These are phyloP conservation scores for Aproaerema taeniolella DNA, from an alignment of 2,888 invertebrate species.

Conservation along the genomic window DNA sequence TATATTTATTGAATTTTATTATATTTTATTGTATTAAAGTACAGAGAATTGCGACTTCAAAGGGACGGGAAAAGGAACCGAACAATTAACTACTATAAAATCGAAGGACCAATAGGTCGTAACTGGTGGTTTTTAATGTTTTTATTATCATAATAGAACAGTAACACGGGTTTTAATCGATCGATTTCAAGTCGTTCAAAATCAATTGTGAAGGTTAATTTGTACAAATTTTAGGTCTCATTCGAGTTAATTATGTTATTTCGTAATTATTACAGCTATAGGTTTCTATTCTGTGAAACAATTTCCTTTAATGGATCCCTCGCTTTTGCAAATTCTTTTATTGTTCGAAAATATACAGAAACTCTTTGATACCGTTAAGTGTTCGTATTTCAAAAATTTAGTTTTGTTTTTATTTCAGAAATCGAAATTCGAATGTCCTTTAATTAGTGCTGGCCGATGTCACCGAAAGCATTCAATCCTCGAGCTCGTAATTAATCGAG, in stretches of 20 bases:
- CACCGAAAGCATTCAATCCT: constrained; percentile 48
- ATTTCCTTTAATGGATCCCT: too few relatives aligned
- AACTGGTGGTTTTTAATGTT: too few relatives aligned
- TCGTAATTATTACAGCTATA: too few relatives aligned
- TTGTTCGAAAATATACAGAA: too few relatives aligned
- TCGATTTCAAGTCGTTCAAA: constrained; percentile 17
- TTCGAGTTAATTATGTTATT: too few relatives aligned
- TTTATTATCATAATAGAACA: constrained; percentile 51
- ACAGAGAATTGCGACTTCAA: constrained; percentile 32
- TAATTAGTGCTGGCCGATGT: constrained; percentile 48
- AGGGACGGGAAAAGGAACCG: constrained; percentile 48
- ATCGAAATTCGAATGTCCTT: constrained; percentile 31
- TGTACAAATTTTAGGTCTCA: too few relatives aligned
- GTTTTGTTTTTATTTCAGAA: constrained; percentile 29
- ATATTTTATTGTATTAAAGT: constrained; percentile 15
- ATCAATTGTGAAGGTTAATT: too few relatives aligned
- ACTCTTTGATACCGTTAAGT: too few relatives aligned
- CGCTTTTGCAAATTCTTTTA: too few relatives aligned
- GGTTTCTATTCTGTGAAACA: too few relatives aligned
- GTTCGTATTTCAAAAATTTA: too few relatives aligned
- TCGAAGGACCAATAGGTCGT: constrained; percentile 29
- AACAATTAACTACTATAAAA: constrained; percentile 69
- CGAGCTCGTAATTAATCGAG: constrained; percentile 57
- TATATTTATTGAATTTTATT: constrained; percentile 30
- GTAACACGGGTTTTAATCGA: constrained; percentile 28